phyloP scores from a whole-genome alignment of 2,797 vertebrate species.

The Gymnoscopelus microlampas region DNA sequence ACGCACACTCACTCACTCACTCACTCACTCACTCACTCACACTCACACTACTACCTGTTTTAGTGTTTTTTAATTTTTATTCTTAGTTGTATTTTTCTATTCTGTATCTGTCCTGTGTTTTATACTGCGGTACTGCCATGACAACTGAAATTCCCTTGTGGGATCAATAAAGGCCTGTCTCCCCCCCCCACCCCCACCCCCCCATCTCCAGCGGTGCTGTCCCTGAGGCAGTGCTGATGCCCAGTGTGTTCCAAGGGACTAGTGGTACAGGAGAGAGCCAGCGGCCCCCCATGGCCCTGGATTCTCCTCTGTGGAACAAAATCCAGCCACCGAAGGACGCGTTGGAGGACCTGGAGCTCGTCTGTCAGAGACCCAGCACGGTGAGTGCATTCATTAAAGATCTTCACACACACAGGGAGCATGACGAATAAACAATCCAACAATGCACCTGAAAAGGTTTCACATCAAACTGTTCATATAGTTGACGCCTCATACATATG shows the following conservation, averaged over 20 bases:
- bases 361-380: slow-evolving; percentile 68
- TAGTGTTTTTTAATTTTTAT: no score
- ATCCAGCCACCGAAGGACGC: slow-evolving; percentile 44
- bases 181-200: slow-evolving; percentile 1
- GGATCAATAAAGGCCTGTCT: not conserved
- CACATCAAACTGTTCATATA: no score
- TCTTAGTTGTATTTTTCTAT: no score
- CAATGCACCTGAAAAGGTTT: no score
- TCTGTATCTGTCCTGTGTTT: not conserved
- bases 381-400: slow-evolving; percentile 51
- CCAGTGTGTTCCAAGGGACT: slow-evolving; percentile 72
- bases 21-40: no score
- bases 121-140: no score
- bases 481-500: no score
- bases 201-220: slow-evolving; percentile 31
- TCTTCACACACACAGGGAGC: no score
- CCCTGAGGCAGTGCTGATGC: slow-evolving; percentile 57
- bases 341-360: slow-evolving; percentile 79
- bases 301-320: slow-evolving; percentile 72
- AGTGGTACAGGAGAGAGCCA: slow-evolving; percentile 38
- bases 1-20: no score
- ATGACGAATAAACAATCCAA: no score
- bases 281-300: slow-evolving; percentile 70
- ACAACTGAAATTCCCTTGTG: no score
- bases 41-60: no score